Percentiles rank a stretch among this genome's conserved stretches.
Conservation (phyloP, 2,113 vertebrate genomes). For the Syngnathoides biaculeatus region DNA sequence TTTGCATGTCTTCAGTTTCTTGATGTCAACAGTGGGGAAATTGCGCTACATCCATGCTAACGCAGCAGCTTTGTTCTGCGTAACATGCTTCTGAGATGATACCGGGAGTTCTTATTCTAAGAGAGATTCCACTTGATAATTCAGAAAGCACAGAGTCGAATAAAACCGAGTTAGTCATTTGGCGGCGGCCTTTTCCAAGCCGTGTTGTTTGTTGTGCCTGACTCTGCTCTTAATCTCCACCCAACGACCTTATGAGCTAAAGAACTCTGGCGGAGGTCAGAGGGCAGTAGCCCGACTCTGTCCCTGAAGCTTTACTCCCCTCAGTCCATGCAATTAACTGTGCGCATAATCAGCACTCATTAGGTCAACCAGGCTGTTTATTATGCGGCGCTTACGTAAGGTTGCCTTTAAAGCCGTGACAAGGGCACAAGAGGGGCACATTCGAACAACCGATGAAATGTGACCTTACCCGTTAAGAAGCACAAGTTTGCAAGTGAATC, state of each 20-base stretch:
- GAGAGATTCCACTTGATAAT: background rate
- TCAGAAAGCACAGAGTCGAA: background rate
- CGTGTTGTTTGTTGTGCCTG: conserved; percentile 30
- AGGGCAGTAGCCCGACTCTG: conserved; percentile 46
- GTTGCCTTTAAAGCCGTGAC: conserved; percentile 15
- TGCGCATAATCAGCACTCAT: conserved; percentile 45
- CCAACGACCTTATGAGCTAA: conserved; percentile 43
- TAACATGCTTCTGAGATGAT: background rate
- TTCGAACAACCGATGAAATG: background rate
- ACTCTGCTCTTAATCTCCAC: conserved; percentile 39
- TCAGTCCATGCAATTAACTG: conserved; percentile 61
- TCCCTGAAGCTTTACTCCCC: conserved; percentile 34
- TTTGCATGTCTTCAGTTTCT: background rate
- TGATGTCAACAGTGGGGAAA: background rate
- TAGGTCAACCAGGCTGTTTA: conserved; percentile 38
- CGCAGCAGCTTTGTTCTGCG: background rate
- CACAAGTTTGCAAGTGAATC: background rate
- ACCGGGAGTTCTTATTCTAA: background rate
- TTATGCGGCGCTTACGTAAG: conserved; percentile 39
- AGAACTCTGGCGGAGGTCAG: conserved; percentile 29
- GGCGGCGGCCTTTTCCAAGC: background rate
- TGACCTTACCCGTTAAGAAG: background rate
- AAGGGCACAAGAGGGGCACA: background rate
- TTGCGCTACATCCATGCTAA: background rate
- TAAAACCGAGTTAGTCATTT: background rate